These are phyloP conservation scores for Dryobota labecula DNA, from an alignment of 2,888 invertebrate genomes.

Conservation along the genomic window DNA sequence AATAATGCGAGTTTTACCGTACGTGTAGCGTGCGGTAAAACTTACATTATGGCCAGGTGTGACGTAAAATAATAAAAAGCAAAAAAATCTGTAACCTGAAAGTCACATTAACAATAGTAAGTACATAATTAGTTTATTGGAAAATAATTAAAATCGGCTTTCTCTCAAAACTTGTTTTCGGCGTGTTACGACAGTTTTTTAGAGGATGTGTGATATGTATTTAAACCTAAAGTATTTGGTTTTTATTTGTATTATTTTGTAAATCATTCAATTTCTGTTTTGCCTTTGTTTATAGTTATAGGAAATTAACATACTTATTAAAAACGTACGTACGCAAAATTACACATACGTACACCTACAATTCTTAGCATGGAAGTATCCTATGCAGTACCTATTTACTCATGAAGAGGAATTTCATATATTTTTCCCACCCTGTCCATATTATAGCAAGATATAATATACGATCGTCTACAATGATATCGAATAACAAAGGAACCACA, in stretches of 20 bases:
- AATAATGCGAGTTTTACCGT: no score
- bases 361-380: not conserved
- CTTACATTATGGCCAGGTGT: no score
- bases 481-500: constrained; percentile 50
- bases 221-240: not conserved
- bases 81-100: no score
- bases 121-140: no score
- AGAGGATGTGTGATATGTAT: no score
- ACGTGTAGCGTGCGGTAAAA: no score
- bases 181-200: no score
- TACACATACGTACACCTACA: no score
- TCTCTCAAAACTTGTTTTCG: no score
- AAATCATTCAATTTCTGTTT: not conserved
- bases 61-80: no score
- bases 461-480: constrained; percentile 38
- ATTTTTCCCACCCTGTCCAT: constrained; percentile 17
- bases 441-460: constrained; percentile 2
- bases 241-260: not conserved
- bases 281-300: not conserved
- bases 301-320: not conserved
- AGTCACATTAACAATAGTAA: no score
- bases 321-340: not conserved
- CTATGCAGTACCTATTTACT: not conserved
- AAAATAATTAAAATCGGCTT: no score
- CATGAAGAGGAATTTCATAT: constrained; percentile 35